Base-by-base conservation (phyloP, 2,113 vertebrate species). In the Crotalus horridus region DNA sequence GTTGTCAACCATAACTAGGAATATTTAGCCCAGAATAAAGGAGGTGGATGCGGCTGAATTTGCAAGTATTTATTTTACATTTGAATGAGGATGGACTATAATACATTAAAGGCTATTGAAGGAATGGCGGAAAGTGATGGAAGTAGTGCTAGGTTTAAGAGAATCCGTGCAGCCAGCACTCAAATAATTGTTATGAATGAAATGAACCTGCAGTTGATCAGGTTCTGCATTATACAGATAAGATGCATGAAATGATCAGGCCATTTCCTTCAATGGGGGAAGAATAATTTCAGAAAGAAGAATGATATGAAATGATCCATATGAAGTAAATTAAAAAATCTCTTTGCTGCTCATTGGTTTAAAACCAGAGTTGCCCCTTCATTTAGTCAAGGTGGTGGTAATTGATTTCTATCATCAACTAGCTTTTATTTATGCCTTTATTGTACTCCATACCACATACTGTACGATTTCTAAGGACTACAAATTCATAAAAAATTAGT, bases 271-370 rank as follows among this genome's bases (percentile, higher is more conserved):
- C 89, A 94, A 94, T 94, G 55, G 90, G 85, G 69, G 46, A 2
- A 2, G 0, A 90, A 21, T 74, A 92, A 92, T 89, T 20, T 89
- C 91, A 85, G 87, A 94, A 87, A 92, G 54, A 92, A 64, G 64
- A 54, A 29, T 46, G 29, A 88, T 91, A n/a, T 39, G 1, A 94
- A 94, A 92, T 1, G 33, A 93, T 59, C 69, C 46, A 46, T 58
- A 88, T 96, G 95, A 91, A 95, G 91, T 93, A 87, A 95, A 96
- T 95, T 95, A 93, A 92, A 94, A 96, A 94, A 94, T 95, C 89
- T 96, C 81, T 89, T 93, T 89, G 59, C 6, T 94, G 93, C 64
- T 6, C 48, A 51, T 95, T 93, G 95, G 94, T 53, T 92, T 29
- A 13, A 74, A 46, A 17, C 87, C 58, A 53, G 94, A 95, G 91